Evolutionary conservation across 2,797 vertebrate species (phyloP).

Genomic region (Lepilemur septentrionalis): DNA sequence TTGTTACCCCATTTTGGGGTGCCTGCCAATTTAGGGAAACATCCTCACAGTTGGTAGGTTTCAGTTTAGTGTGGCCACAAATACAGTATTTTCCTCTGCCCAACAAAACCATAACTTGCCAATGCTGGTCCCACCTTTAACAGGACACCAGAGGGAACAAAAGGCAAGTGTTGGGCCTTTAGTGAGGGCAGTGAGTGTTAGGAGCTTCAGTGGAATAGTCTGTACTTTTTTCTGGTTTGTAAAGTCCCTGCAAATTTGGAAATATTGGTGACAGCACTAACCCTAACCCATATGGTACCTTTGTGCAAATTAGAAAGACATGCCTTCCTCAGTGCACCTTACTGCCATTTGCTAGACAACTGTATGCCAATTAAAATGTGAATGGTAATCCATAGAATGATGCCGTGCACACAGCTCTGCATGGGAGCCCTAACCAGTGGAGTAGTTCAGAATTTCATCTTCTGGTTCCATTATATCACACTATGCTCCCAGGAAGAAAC

Average conservation of each 20-base stretch:
- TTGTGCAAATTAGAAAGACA: not conserved
- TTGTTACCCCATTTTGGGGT: not conserved
- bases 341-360: not conserved
- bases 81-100: not conserved
- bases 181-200: not conserved
- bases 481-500: not conserved
- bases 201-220: not conserved
- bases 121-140: not conserved
- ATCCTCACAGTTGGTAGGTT: not conserved
- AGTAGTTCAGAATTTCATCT: not conserved
- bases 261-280: not conserved
- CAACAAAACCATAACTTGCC: not conserved
- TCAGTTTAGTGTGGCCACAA: not conserved
- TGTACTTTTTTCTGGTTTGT: not conserved
- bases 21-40: not conserved
- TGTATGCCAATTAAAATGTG: not conserved
- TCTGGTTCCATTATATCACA: not conserved
- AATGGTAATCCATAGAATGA: not conserved
- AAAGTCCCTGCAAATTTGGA: not conserved
- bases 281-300: not conserved
- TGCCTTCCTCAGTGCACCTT: not conserved
- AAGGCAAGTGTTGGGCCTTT: not conserved
- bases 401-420: not conserved
- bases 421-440: not conserved
- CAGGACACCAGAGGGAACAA: not conserved